These are phyloP conservation scores for Danio jaintianensis DNA, from an alignment of 2,797 vertebrate genomes.

Conservation along the genomic window DNA sequence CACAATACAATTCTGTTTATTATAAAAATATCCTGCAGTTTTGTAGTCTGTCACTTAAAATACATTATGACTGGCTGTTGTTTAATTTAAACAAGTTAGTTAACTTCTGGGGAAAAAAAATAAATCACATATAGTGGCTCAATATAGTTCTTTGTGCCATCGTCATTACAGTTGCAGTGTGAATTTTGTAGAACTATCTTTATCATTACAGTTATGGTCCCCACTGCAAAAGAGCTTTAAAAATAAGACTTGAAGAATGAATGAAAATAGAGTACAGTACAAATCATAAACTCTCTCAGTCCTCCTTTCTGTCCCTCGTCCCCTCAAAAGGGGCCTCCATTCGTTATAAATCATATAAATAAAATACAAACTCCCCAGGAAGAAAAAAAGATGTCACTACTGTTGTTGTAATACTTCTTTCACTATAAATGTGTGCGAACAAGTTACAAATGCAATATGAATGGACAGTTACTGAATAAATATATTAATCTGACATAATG, in stretches of 20 bases:
- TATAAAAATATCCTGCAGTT: too few relatives aligned
- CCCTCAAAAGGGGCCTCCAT: neutral
- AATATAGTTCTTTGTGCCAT: too few relatives aligned
- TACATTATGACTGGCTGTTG: too few relatives aligned
- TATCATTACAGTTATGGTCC: too few relatives aligned
- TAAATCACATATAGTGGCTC: too few relatives aligned
- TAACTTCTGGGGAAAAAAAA: too few relatives aligned
- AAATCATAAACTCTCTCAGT: neutral
- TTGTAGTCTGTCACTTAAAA: too few relatives aligned
- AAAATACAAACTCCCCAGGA: neutral
- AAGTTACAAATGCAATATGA: neutral
- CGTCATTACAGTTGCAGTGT: too few relatives aligned
- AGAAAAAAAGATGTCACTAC: neutral
- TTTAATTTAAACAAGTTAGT: too few relatives aligned
- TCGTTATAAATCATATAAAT: conserved; percentile 18
- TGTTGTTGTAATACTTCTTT: neutral
- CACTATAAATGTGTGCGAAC: neutral
- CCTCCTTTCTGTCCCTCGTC: neutral
- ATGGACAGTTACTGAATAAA: neutral
- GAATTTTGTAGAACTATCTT: too few relatives aligned
- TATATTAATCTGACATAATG: neutral
- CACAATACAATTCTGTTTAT: too few relatives aligned
- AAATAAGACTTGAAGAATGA: neutral
- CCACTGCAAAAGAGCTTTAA: too few relatives aligned
- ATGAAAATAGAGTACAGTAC: neutral